Base-by-base conservation (phyloP, 2,888 invertebrate genomes). In the Colletes collaris region DNA sequence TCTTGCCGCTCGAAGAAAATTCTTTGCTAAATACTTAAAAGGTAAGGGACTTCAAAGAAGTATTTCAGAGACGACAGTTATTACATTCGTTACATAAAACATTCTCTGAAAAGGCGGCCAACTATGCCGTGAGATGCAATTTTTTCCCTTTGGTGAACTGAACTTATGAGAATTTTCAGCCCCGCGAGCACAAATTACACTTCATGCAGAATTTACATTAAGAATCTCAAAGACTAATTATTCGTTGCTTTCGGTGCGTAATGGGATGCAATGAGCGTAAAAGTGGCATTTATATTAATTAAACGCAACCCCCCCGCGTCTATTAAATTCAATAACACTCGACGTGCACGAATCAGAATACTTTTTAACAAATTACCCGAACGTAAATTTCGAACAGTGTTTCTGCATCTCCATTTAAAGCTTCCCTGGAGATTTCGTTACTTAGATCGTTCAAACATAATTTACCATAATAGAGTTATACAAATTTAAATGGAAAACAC, bases 21-120 rank as follows among this genome's bases (percentile, higher is more conserved):
- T 67, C 76, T 64, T 60, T 37, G 58, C 52, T 77, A 68, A 77
- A 76, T 68, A 63, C 49, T 35, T 37, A 46, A 63, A 76, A 68
- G 76, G 46, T 62, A 19, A 56, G 27, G 44, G 44, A 58, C 63
- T 65, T 76, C 65, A 74, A 74, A 65, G 59, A 59, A 56, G 46
- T 60, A 40, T 62, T 67, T 75, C 59, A 64, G 16, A 35, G 56
- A 50, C 67, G 63, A 68, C 76, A 64, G 67, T 66, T 76, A 74
- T 77, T 77, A 76, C 59, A 67, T 59, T 68, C 56, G 52, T 68
- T 68, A 37, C 49, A 56, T 55, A 58, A 77, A 55, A 68, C 46
- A 68, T 68, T 62, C 58, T 40, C 10, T 27, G 59, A 76, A 68
- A 35, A 66, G 56, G 35, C 40, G 5, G 55, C 27, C 7, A 35